Percentiles rank a stretch among this genome's conserved stretches.
These are phyloP conservation scores for Vulpes lagopus DNA, from an alignment of 2,113 vertebrate species.

Conservation along the genomic window DNA sequence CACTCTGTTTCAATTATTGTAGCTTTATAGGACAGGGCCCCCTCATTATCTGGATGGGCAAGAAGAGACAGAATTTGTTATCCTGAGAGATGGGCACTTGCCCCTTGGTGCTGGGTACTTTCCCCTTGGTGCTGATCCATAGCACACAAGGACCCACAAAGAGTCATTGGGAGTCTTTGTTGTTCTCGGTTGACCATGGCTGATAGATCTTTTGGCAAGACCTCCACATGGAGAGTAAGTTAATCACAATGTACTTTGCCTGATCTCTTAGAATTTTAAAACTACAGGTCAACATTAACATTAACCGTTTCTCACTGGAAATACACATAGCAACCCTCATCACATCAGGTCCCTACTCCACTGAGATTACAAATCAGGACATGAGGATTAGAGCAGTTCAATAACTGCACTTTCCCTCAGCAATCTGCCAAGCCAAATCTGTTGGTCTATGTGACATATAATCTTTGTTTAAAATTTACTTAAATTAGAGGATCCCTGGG, in stretches of 20 bases:
- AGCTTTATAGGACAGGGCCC: background rate
- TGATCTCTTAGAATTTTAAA: background rate
- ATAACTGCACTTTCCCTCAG: background rate
- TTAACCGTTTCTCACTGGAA: background rate
- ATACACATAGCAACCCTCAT: background rate
- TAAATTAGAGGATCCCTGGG: background rate
- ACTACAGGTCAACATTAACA: background rate
- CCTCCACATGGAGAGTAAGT: background rate
- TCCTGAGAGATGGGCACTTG: background rate
- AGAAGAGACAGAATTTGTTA: background rate
- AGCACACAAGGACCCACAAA: background rate
- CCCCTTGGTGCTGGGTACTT: background rate
- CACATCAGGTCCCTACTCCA: accelerated
- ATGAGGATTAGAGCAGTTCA: accelerated
- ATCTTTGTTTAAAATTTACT: background rate
- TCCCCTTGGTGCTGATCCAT: background rate
- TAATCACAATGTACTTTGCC: background rate
- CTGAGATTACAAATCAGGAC: background rate
- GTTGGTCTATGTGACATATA: background rate
- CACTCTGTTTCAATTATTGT: background rate
- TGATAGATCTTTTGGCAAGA: background rate
- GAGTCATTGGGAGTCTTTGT: background rate
- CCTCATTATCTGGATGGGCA: background rate
- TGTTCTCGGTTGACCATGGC: background rate
- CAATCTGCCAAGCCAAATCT: background rate